A percentile compares a stretch with the other conserved stretches of the same genome.
These are phyloP conservation scores for Aleiodes testaceus DNA, from an alignment of 2,888 invertebrate genomes.

Conservation along the genomic window DNA sequence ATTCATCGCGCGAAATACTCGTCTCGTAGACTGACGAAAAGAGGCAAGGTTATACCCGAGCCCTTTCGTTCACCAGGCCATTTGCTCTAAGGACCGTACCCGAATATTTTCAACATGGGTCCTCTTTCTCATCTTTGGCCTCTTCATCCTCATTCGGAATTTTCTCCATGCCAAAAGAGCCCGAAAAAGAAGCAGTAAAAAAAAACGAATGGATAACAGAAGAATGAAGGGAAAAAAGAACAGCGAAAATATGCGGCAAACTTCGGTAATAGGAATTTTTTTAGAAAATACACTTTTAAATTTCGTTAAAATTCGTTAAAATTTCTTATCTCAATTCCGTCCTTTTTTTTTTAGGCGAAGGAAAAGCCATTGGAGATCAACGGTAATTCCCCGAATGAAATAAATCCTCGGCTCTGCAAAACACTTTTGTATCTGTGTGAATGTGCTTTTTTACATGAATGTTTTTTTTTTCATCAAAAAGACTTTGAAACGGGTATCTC, in stretches of 20 bases:
- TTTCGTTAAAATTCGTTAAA: constrained; percentile 25
- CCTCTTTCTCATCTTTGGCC: constrained; percentile 31
- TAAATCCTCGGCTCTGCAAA: constrained; percentile 41
- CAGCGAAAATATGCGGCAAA: constrained; percentile 23
- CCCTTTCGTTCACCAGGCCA: constrained; percentile 56
- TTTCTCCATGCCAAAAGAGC: constrained; percentile 5
- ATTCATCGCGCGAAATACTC: constrained; percentile 50
- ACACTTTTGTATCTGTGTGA: background rate
- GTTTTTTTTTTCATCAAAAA: background rate
- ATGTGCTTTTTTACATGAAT: background rate
- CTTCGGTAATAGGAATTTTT: too few relatives aligned
- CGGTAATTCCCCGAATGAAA: constrained; percentile 42
- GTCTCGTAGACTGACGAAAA: constrained; percentile 25
- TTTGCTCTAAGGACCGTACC: constrained; percentile 62
- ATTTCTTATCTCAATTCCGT: constrained; percentile 9
- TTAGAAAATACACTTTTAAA: too few relatives aligned
- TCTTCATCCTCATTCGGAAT: constrained; percentile 28
- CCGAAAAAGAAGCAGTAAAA: background rate
- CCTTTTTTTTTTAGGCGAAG: background rate
- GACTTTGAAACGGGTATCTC: constrained; percentile 28
- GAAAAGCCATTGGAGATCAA: constrained; percentile 40
- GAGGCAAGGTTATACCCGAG: constrained; percentile 43
- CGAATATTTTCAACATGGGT: constrained; percentile 60
- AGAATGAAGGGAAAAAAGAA: constrained; percentile 19
- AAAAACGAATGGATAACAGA: constrained; percentile 4